phyloP scores from a whole-genome alignment of 2,888 invertebrate species.

The Hypomecis punctinalis region DNA sequence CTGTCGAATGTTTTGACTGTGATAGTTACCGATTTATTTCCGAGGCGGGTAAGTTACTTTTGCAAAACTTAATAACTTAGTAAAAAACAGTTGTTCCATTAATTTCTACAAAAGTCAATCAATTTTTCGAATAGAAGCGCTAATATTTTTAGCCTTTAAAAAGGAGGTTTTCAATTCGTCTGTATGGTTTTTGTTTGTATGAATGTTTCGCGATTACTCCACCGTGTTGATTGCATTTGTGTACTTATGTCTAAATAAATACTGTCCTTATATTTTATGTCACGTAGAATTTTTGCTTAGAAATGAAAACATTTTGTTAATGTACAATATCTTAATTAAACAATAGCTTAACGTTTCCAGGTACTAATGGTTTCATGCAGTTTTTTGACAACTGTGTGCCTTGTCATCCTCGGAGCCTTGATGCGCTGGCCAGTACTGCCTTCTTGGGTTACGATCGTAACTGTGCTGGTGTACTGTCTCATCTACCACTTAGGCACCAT shows the following conservation, averaged over 20 bases:
- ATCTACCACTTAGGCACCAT: slow-evolving; percentile 60
- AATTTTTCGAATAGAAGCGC: too few species aligned
- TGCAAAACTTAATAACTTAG: not conserved
- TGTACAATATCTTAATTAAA: too few species aligned
- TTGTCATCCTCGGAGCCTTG: slow-evolving; percentile 49
- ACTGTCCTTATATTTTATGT: too few species aligned
- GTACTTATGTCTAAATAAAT: too few species aligned
- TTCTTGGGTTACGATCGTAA: slow-evolving; percentile 58
- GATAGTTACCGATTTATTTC: slow-evolving; percentile 76
- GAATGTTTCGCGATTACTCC: slow-evolving; percentile 13
- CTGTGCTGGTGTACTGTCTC: slow-evolving; percentile 57
- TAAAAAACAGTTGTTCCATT: too few species aligned
- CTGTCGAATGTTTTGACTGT: slow-evolving; percentile 67
- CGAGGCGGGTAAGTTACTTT: slow-evolving; percentile 69
- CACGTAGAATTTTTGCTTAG: too few species aligned
- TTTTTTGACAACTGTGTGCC: slow-evolving; percentile 41
- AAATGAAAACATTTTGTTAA: too few species aligned
- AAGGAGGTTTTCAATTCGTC: not conserved
- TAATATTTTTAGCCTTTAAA: not conserved
- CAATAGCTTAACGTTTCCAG: slow-evolving; percentile 40
- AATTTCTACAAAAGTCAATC: too few species aligned
- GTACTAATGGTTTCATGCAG: slow-evolving; percentile 52
- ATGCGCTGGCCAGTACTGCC: slow-evolving; percentile 57
- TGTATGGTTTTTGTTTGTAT: not conserved
- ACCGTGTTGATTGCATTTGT: too few species aligned